Evolutionary conservation across 2,888 invertebrate genomes (phyloP), one percentile per base, ranked within the genome.

Genomic region (Hybos culiciformis): DNA sequence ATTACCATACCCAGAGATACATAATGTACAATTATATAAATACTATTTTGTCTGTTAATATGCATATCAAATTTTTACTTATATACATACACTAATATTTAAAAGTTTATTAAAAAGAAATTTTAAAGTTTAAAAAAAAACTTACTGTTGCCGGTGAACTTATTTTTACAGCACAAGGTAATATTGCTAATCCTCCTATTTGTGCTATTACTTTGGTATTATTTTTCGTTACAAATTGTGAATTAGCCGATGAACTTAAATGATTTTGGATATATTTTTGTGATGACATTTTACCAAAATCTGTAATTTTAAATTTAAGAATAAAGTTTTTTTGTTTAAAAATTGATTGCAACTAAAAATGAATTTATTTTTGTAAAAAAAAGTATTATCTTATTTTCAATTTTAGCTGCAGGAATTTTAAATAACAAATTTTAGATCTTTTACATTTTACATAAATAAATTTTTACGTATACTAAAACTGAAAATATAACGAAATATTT

Each of bases 61-160:
- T 24, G 24, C 11, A 24, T 24, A 8, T 24, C 6, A 24, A 8
- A 8, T 24, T 11, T 24, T 24, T 24, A 11, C 7, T 24, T 6
- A 24, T 24, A 11, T 11, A 24, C 24, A 8, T 8, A 8, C 6
- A 24, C 6, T 24, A 24, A 6, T 24, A 24, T 24, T 11, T 8
- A 8, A 8, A 8, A 24, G 11, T 24, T 24, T 24, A 24, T 6
- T 8, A 24, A 24, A 24, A 8, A 24, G 6, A 24, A 8, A 24
- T 24, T 24, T 24, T 8, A 8, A 8, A 8, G 4, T n/a, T n/a
- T 29, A 14, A 4, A 15, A 18, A n/a, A 11, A 17, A 50, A 52
- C 62, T 58, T 60, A 66, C 66, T 51, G 66, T 67, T 24, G 63
- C 66, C 40, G 65, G 63, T 18, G 67, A 65, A 50, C 62, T 66